These are phyloP conservation scores for Microctonus brassicae DNA, from an alignment of 2,888 invertebrate species.

Conservation along the genomic window DNA sequence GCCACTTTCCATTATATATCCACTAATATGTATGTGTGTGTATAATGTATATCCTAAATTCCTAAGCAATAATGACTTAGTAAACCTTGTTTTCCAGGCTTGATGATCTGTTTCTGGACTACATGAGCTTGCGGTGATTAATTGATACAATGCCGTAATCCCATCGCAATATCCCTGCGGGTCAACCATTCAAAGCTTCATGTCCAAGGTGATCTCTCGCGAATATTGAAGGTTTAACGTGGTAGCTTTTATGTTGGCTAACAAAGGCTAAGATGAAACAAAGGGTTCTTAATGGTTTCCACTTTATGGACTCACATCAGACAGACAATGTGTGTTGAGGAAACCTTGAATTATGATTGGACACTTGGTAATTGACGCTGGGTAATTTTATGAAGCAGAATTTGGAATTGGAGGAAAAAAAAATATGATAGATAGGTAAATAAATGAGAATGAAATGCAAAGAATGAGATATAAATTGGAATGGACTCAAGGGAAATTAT, in stretches of 20 bases:
- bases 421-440: too few species aligned
- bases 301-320: background rate
- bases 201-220: background rate
- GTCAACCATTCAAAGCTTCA: constrained; percentile 15
- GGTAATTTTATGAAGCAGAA: too few species aligned
- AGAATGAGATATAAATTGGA: too few species aligned
- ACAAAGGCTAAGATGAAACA: background rate
- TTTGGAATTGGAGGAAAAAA: too few species aligned
- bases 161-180: constrained; percentile 35
- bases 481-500: too few species aligned
- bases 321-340: background rate
- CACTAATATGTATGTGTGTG: background rate
- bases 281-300: background rate
- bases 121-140: constrained; percentile 52
- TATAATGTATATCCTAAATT: too few species aligned
- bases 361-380: background rate
- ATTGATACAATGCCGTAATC: constrained; percentile 52
- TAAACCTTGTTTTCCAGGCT: background rate
- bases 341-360: background rate
- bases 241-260: background rate
- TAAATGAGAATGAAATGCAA: too few species aligned
- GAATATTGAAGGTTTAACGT: constrained; percentile 10
- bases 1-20: too few species aligned
- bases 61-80: constrained; percentile 8
- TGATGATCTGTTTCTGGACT: constrained; percentile 22